Evolutionary conservation across 2,113 vertebrate genomes (phyloP), one percentile per base, ranked within the genome.

Genomic region (Catharus fuscescens): DNA sequence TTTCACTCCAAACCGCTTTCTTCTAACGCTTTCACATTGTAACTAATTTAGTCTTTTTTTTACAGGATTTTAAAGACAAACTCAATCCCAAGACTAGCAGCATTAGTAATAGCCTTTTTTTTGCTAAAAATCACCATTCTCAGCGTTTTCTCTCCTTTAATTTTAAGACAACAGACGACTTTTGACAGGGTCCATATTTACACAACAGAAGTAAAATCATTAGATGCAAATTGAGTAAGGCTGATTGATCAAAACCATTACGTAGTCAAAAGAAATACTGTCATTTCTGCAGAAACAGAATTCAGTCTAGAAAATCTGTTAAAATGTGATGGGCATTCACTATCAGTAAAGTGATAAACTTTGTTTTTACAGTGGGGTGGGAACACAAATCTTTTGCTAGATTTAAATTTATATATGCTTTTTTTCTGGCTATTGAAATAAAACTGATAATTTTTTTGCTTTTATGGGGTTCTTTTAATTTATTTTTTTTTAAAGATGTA

Each of bases 161-260:
- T 64, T 78, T 81, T 80, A 83, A 64, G 24, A 52, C 18, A 18
- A 28, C 3, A 32, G 6, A 62, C 25, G 1, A 44, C 16, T 94
- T 94, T 71, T 76, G 3, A 79, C 8, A 4, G 6, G 14, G 4
- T 4, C 18, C 10, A 3, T 78, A 69, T 47, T 42, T 84, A 44
- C 6, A 12, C 8, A 56, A 42, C 4, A 61, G 14, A 53, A 87
- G 1, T 16, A 81, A 90, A 91, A 84, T 44, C 13, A 44, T 60
- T 44, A 87, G 2, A 8, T 69, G 7, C 5, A 70, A 56, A 65
- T 40, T 62, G 9, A 20, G 12, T 48, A 44, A 71, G 28, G 6
- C 3, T 0, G 0, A 9, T 67, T 84, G 12, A 84, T 67, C 14
- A 12, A 81, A 88, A 80, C 3, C 1, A 0, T 60, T 5, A 10